Evolutionary conservation across 53 echinoderm and acorn worm genomes (phyloP), one percentile per base, ranked within the genome.

Genomic region (Holothuria scabra): DNA sequence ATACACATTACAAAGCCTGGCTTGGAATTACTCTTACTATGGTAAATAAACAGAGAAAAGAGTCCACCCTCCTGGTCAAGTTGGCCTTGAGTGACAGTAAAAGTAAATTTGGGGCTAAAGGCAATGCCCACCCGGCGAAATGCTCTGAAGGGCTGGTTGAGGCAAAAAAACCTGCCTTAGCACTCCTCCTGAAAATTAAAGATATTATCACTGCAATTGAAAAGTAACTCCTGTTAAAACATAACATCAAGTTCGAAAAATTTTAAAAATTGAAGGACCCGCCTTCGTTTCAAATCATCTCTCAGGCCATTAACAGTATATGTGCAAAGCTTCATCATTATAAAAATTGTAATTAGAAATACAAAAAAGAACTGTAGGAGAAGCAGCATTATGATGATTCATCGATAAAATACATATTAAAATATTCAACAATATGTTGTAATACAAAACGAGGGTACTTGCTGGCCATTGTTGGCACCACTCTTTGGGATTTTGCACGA

Each of bases 401-500:
- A 20, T 83, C 35, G 8, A 67, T 31, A 12, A 48, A 10, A 13
- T 48, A 48, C 14, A 8, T 48, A 12, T 48, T 48, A 48, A 48
- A 48, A 48, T 10, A 48, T 12, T 48, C 48, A 48, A 48, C 48
- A 48, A 10, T 48, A 48, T 48, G 48, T 12, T 48, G 3, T 48
- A 48, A 48, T 48, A 48, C 48, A 48, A 5, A 44, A 44, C 5
- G 44, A 44, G 48, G 4, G 1, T 48, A 65, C 28, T 56, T 25
- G 0, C 4, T 4, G 1, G 28, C 37, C 64, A 5, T 28, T 65
- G 82, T 28, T 63, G 62, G 0, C 62, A 8, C 82, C 82, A 82
- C 46, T 82, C 48, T 65, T 22, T 24, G 8, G 82, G 59, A 10
- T 82, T 12, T 82, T 82, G 21, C 82, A 82, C 1, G 33, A 16